Evolutionary conservation across 2,888 invertebrate genomes (phyloP).

Genomic region (Apocheima hispidaria): DNA sequence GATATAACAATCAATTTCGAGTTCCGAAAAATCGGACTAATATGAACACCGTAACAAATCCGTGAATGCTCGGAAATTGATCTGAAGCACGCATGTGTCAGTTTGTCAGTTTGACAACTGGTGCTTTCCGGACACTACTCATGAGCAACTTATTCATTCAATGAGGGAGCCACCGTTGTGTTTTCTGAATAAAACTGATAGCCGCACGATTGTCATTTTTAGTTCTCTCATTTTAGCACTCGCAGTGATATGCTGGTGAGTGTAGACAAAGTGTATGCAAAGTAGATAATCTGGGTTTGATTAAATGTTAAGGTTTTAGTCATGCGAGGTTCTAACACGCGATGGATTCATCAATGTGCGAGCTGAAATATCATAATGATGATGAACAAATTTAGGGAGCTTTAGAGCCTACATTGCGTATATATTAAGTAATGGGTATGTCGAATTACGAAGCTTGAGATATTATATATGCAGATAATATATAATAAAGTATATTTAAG

Average conservation of each 20-base stretch:
- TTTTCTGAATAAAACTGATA: too few species aligned
- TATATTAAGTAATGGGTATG: too few species aligned
- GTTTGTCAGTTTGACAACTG: conserved; percentile 14
- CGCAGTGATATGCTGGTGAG: neutral
- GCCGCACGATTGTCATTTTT: too few species aligned
- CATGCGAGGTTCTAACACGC: conserved; percentile 17
- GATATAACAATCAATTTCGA: neutral
- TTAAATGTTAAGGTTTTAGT: neutral
- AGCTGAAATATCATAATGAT: neutral
- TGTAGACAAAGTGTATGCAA: conserved; percentile 1
- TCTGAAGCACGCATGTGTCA: conserved; percentile 23
- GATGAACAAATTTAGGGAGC: neutral
- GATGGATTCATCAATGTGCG: neutral
- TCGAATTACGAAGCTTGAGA: too few species aligned
- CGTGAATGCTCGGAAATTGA: conserved; percentile 23
- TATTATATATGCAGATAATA: too few species aligned
- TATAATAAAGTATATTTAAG: too few species aligned
- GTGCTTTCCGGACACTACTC: neutral
- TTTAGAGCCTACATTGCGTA: neutral
- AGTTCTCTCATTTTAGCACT: too few species aligned
- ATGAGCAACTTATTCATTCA: neutral
- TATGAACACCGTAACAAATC: conserved; percentile 10
- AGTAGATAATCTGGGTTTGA: conserved; percentile 1
- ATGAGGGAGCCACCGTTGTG: too few species aligned
- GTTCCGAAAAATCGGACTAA: neutral